Conservation (phyloP, 1,140 invertebrate genomes). For the Periplaneta americana region DNA sequence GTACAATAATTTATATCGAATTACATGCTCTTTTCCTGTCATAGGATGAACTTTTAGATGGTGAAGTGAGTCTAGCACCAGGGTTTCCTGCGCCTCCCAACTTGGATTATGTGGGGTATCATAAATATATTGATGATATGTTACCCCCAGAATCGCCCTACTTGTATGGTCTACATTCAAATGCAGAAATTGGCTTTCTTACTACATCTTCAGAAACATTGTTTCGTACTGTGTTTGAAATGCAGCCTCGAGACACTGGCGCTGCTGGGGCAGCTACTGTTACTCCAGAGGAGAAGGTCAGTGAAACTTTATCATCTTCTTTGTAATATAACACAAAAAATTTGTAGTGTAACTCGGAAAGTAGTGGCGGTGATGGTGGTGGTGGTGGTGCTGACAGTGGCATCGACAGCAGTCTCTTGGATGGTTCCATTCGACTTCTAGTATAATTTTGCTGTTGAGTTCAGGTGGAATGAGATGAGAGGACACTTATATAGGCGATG, state of each 20-base stretch:
- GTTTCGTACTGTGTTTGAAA: constrained; percentile 85
- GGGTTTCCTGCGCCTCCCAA: constrained; percentile 81
- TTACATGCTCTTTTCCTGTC: too few species aligned
- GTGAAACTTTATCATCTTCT: neutral
- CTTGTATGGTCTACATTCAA: constrained; percentile 88
- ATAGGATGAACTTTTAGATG: constrained; percentile 57
- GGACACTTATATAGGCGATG: too few species aligned
- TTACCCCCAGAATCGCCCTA: constrained; percentile 83
- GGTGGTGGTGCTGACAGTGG: too few species aligned
- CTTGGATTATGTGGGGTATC: constrained; percentile 81
- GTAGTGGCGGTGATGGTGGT: too few species aligned
- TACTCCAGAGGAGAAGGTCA: constrained; percentile 78
- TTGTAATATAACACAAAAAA: too few species aligned
- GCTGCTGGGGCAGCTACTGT: constrained; percentile 52
- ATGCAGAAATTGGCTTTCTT: constrained; percentile 92
- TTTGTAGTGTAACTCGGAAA: too few species aligned
- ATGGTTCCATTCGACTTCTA: neutral
- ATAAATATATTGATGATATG: constrained; percentile 83
- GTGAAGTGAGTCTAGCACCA: constrained; percentile 74
- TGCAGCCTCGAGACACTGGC: constrained; percentile 81
- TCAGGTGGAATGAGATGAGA: too few species aligned
- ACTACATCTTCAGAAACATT: constrained; percentile 80
- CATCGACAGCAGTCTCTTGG: too few species aligned
- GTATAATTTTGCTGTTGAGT: too few species aligned
- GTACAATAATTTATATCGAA: too few species aligned